A percentile compares a stretch with the other conserved stretches of the same genome.
These are phyloP conservation scores for Microctonus brassicae DNA, from an alignment of 2,888 invertebrate genomes.

Conservation along the genomic window DNA sequence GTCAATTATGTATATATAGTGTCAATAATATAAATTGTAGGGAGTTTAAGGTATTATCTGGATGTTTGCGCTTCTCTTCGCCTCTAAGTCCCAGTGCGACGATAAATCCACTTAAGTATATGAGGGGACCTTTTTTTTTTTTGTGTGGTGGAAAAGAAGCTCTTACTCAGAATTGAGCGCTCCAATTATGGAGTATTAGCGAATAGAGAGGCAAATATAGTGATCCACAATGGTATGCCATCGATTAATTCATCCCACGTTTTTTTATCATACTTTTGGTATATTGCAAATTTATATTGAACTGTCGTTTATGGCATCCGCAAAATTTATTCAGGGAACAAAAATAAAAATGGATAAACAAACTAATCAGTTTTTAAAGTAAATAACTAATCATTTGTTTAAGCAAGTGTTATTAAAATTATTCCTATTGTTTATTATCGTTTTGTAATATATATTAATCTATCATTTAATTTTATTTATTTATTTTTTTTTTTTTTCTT, in stretches of 20 bases:
- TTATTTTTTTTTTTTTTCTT: too few relatives aligned
- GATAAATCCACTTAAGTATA: constrained; percentile 31
- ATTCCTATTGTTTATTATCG: not conserved
- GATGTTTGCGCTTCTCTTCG: constrained; percentile 11
- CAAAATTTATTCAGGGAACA: not conserved
- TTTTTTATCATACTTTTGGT: not conserved
- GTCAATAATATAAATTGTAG: constrained; percentile 20
- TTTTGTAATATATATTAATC: not conserved
- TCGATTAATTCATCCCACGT: constrained; percentile 8
- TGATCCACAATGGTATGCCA: not conserved
- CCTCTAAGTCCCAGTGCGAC: constrained; percentile 2
- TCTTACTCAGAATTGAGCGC: constrained; percentile 20
- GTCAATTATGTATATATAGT: not conserved
- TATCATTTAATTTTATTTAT: too few relatives aligned
- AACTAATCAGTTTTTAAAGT: not conserved
- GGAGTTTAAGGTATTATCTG: not conserved
- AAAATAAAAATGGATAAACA: not conserved
- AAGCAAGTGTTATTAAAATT: constrained; percentile 11
- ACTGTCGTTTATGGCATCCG: too few relatives aligned
- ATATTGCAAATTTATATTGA: too few relatives aligned
- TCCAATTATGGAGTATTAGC: constrained; percentile 32
- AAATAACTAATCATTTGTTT: too few relatives aligned
- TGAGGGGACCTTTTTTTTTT: constrained; percentile 1
- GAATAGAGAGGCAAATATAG: not conserved
- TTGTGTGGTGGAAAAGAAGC: not conserved